These are phyloP conservation scores for Taxidea taxus DNA, from an alignment of 2,113 vertebrate species.

Conservation along the genomic window DNA sequence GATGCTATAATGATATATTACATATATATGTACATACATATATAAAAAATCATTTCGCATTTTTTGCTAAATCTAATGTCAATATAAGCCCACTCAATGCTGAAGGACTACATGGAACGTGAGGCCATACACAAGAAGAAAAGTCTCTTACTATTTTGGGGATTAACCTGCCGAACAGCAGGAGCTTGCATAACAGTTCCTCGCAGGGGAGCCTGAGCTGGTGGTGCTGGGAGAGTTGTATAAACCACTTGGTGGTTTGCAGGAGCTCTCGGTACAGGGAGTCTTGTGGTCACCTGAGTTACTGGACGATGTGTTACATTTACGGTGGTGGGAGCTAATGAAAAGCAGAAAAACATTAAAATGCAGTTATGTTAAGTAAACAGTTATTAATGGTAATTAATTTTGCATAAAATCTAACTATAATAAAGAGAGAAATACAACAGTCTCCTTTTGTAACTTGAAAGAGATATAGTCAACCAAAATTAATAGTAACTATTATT, in stretches of 20 bases:
- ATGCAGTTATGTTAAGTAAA: neutral
- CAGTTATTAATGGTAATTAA: neutral
- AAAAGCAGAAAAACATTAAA: conserved; percentile 45
- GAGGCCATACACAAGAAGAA: conserved; percentile 25
- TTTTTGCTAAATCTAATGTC: neutral
- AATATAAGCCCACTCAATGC: neutral
- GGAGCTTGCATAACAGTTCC: conserved; percentile 83
- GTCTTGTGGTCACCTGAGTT: conserved; percentile 81
- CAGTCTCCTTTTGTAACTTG: neutral
- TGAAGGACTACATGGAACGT: neutral
- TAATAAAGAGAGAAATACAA: neutral
- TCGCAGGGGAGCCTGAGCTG: conserved; percentile 83
- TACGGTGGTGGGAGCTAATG: conserved; percentile 83
- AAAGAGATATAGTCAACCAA: neutral
- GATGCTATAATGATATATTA: neutral
- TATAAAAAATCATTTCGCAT: neutral
- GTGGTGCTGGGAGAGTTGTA: conserved; percentile 83
- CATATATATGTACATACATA: too few relatives aligned
- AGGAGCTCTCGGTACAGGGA: conserved; percentile 83
- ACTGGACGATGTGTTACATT: conserved; percentile 86
- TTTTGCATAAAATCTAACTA: conserved; percentile 16
- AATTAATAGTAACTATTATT: neutral
- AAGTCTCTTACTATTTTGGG: conserved; percentile 82
- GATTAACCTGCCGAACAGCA: conserved; percentile 83
- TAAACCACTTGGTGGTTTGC: conserved; percentile 86